Evolutionary conservation across 2,797 vertebrate species (phyloP), one percentile per base, ranked within the genome.

Genomic region (Arctocebus calabarensis): DNA sequence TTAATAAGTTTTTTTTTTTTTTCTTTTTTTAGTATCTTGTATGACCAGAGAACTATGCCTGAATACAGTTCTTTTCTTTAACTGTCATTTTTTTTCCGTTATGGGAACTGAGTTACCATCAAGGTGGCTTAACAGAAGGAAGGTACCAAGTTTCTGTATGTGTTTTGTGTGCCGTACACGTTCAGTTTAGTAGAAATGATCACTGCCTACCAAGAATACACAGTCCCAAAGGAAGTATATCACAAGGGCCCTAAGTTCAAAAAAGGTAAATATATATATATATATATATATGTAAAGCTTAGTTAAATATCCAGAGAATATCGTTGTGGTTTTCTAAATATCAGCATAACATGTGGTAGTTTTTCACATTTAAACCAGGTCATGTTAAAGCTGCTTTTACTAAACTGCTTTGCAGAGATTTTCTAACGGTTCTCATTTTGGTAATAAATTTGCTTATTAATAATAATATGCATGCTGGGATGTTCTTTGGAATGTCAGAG

Each of bases 401-500:
- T 96, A 75, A 97, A 95, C 71, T 97, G 95, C 95, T 97, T 17
- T 2, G 73, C 81, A 66, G 90, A 94, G 59, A 75, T 96, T 96
- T 61, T 95, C 86, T 97, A 10, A 94, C 43, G 59, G 61, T 87
- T 93, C 59, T 59, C 27, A 61, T 79, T 78, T 95, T 84, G 86
- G 20, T 96, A 79, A 94, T 94, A 66, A 43, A 85, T 94, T 95
- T 94, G 96, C 97, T 91, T 88, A 92, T 97, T 94, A 95, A 93
- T 90, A 86, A 98, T 94, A 95, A 93, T 90, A 86, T 98, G 98
- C 98, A 97, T 97, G 98, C 96, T 97, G 97, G 87, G 97, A 70
- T 98, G 97, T 97, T 96, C 94, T 98, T 95, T 96, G 93, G 91
- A 97, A 97, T 23, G 73, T 95, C 97, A 98, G 64, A 97, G 96